A percentile compares a stretch with the other conserved stretches of the same genome.
These are phyloP conservation scores for Eulemur albifrons DNA, from an alignment of 2,797 vertebrate species.

Conservation along the genomic window DNA sequence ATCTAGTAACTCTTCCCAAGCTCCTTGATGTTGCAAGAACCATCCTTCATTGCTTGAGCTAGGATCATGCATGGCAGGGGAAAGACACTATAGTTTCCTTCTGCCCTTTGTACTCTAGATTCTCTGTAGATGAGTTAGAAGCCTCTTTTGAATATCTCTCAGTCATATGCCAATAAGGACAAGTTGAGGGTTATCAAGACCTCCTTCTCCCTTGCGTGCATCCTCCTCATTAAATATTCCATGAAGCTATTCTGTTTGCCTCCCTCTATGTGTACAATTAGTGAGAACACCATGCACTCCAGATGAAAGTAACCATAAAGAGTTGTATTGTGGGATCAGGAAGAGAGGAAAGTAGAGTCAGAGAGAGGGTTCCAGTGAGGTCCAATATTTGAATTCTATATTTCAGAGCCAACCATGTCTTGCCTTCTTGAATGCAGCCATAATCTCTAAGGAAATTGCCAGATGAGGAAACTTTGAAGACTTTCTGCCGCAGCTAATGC, in stretches of 20 bases:
- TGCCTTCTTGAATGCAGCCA: neutral
- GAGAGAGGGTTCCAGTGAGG: neutral
- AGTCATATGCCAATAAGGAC: neutral
- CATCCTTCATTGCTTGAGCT: neutral
- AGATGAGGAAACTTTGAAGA: neutral
- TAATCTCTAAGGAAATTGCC: neutral
- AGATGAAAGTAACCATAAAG: neutral
- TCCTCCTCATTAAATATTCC: no score
- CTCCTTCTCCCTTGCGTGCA: neutral
- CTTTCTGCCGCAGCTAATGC: neutral
- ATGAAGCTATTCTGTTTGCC: neutral
- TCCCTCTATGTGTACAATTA: neutral
- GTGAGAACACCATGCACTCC: fast-evolving
- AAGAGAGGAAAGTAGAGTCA: no score
- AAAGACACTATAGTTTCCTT: neutral
- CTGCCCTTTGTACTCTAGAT: neutral
- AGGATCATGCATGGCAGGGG: neutral
- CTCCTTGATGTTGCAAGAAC: neutral
- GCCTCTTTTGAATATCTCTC: neutral
- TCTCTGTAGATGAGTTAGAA: neutral
- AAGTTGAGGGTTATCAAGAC: neutral
- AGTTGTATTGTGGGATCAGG: neutral
- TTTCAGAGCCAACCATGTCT: neutral
- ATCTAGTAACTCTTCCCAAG: neutral
- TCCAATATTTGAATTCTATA: neutral